A percentile compares a stretch with the other conserved stretches of the same genome.
phyloP scores from a whole-genome alignment of 2,113 vertebrate genomes.

The Choloepus hoffmanni region DNA sequence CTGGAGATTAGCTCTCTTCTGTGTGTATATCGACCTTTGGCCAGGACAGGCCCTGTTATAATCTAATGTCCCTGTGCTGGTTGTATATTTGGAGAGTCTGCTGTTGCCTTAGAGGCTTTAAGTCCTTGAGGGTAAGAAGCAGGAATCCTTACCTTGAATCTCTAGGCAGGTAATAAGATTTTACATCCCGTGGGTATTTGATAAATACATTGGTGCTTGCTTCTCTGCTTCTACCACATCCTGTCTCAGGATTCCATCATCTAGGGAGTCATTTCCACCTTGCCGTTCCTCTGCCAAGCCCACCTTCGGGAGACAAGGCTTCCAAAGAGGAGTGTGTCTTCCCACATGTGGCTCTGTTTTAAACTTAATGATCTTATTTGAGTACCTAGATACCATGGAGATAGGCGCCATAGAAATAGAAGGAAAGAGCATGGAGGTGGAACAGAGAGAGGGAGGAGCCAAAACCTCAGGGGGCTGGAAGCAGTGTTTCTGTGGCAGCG shows the following conservation, averaged over 20 bases:
- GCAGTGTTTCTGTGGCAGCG: not conserved
- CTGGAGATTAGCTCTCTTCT: not conserved
- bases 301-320: not conserved
- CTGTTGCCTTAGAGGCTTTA: not conserved
- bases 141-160: not conserved
- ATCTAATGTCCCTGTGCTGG: not conserved
- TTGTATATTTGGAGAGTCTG: not conserved
- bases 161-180: not conserved
- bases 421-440: not conserved
- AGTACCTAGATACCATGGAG: constrained; percentile 51
- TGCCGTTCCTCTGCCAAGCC: not conserved
- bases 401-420: constrained; percentile 39
- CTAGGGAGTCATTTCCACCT: not conserved
- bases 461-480: not conserved
- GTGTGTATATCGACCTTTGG: not conserved
- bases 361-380: not conserved
- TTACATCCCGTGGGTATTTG: not conserved
- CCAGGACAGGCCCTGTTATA: not conserved
- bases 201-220: not conserved
- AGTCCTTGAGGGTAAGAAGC: not conserved
- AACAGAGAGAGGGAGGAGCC: not conserved
- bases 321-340: not conserved
- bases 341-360: not conserved
- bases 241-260: not conserved
- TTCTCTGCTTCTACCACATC: not conserved